A percentile compares a stretch with the other conserved stretches of the same genome.
phyloP scores from a whole-genome alignment of 2,797 vertebrate genomes.

The Buphagus erythrorhynchus region DNA sequence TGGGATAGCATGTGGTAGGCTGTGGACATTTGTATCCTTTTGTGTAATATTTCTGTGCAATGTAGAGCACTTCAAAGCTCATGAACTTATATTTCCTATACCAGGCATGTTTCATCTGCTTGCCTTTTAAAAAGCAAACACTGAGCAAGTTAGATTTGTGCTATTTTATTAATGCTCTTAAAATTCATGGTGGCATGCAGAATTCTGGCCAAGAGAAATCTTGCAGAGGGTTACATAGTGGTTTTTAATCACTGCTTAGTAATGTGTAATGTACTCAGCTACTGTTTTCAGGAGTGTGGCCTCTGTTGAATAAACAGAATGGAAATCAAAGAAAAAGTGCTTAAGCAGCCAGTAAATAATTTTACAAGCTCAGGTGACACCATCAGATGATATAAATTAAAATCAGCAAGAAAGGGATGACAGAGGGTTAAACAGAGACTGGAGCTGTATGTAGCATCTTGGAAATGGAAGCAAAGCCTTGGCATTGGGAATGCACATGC shows the following conservation, averaged over 20 bases:
- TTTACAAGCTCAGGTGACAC: not conserved
- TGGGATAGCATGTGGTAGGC: accelerated
- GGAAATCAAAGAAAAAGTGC: not conserved
- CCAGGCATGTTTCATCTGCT: not conserved
- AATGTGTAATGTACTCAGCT: not conserved
- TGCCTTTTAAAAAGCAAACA: not conserved
- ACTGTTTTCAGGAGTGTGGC: not conserved
- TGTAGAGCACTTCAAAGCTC: not conserved
- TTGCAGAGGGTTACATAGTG: not conserved
- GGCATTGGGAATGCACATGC: not conserved
- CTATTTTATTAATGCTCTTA: not conserved
- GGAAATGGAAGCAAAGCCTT: not conserved
- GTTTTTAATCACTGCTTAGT: not conserved
- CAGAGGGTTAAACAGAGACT: not conserved
- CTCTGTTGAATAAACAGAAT: not conserved
- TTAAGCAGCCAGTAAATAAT: not conserved
- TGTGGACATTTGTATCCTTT: not conserved
- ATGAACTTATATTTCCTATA: not conserved
- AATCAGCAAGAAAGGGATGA: not conserved
- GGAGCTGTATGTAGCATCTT: not conserved
- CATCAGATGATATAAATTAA: not conserved
- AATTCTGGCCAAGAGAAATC: not conserved
- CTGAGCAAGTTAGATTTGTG: not conserved
- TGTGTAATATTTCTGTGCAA: not conserved
- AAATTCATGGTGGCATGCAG: not conserved